These are phyloP conservation scores for Synanthedon andrenaeformis DNA, from an alignment of 2,888 invertebrate genomes.

Conservation along the genomic window DNA sequence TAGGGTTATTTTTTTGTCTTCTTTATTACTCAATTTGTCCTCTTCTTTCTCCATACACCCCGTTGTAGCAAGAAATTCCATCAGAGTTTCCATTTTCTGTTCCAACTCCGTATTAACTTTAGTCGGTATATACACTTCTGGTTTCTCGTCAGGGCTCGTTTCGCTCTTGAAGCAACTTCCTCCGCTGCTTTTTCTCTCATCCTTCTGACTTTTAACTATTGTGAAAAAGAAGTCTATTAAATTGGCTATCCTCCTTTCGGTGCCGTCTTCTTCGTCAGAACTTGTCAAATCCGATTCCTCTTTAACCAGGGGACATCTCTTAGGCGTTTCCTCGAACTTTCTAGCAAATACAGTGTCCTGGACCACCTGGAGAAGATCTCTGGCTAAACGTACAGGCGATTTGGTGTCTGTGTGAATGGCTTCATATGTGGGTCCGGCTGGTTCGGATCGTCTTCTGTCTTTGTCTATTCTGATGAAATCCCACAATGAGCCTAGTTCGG, in stretches of 20 bases:
- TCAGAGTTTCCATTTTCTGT: slow-evolving; percentile 62
- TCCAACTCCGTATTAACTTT: slow-evolving; percentile 54
- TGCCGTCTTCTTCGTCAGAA: slow-evolving; percentile 50
- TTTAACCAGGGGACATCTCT: slow-evolving; percentile 52
- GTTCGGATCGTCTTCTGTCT: slow-evolving; percentile 45
- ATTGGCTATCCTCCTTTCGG: slow-evolving; percentile 55
- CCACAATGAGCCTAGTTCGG: slow-evolving; percentile 59
- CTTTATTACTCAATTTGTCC: slow-evolving; percentile 18
- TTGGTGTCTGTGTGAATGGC: slow-evolving; percentile 34
- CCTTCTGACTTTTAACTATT: slow-evolving; percentile 59
- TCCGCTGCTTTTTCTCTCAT: slow-evolving; percentile 51
- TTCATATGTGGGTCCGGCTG: slow-evolving; percentile 32
- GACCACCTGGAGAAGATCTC: slow-evolving; percentile 56
- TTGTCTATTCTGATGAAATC: slow-evolving; percentile 51
- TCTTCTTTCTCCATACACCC: slow-evolving; percentile 53
- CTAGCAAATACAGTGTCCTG: slow-evolving; percentile 56
- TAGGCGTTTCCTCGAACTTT: slow-evolving; percentile 41
- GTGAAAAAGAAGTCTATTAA: slow-evolving; percentile 65
- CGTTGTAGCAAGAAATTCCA: slow-evolving; percentile 56
- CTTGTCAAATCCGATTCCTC: slow-evolving; percentile 53
- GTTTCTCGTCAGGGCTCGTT: slow-evolving; percentile 40
- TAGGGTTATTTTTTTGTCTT: slow-evolving; percentile 57
- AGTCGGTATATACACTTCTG: slow-evolving; percentile 27
- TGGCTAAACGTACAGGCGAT: slow-evolving; percentile 49
- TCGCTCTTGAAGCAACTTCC: slow-evolving; percentile 59